Evolutionary conservation across 1,140 invertebrate species (phyloP), one percentile per base, ranked within the genome.

Genomic region (Manduca sexta): DNA sequence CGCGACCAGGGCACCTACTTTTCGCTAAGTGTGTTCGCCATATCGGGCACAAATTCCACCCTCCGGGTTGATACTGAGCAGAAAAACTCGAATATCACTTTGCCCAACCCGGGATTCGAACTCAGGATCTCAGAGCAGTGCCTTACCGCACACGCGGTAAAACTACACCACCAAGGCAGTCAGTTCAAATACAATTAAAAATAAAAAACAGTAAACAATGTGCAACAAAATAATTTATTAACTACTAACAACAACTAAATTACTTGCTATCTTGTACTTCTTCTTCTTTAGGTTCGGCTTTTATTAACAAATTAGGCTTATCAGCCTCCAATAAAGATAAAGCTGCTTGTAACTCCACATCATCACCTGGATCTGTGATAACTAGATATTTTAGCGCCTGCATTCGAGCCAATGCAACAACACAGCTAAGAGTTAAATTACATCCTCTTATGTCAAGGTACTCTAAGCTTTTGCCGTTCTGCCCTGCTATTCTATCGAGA

Each of bases 391-490:
- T 85, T 0, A 87, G 54, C 30, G 66, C 56, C 11, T 37, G 15
- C 75, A 87, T 82, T 55, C 70, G 76, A 11, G 72, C 55, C 17
- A 87, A 45, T 10, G 81, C 80, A 50, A 62, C 34, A 44, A 87
- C 43, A 29, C 75, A 58, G 13, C 81, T 73, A 11, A 72, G 49
- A 52, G 70, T 74, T 18, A 86, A 50, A 5, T 78, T 64, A 50
- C 74, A 81, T 3, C 77, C 84, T 46, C 60, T 64, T 33, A 87
- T 60, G 39, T 87, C 75, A 43, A 87, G 58, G 53, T 69, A 85
- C 64, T 86, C 78, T 30, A 87, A 46, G 8, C 62, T 70, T 8
- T 59, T 60, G 14, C 74, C 72, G 56, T 73, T 75, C 12, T 78
- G 67, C 2, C 74, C 70, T 14, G 80, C 74, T 35, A 86, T 15